phyloP scores from a whole-genome alignment of 2,888 invertebrate species.

The Elmis aenea region DNA sequence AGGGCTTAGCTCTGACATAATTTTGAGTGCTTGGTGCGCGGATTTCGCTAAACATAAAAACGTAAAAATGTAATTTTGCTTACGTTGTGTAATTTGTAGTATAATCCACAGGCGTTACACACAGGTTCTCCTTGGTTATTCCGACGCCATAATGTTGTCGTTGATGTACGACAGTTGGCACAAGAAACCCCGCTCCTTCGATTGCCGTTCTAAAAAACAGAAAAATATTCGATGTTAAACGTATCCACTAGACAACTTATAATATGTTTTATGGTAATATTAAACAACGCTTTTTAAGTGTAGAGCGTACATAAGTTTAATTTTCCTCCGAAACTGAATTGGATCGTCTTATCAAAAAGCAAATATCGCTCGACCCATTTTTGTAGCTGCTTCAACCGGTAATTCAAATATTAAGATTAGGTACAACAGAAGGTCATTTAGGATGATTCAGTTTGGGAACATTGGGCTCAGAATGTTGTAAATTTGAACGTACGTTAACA shows the following conservation, averaged over 20 bases:
- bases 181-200: conserved; percentile 77
- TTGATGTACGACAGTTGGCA: conserved; percentile 93
- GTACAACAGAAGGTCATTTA: too few species aligned
- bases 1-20: too few species aligned
- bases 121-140: conserved; percentile 98
- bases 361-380: conserved; percentile 19
- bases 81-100: conserved; percentile 79
- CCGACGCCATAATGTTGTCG: conserved; percentile 95
- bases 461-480: too few species aligned
- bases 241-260: too few species aligned
- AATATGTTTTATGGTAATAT: conserved; percentile 29
- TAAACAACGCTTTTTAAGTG: neutral
- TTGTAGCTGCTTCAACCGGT: conserved; percentile 13
- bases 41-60: too few species aligned
- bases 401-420: conserved; percentile 19
- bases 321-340: conserved; percentile 6
- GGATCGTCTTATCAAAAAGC: conserved; percentile 16
- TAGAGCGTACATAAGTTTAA: too few species aligned
- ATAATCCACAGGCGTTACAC: conserved; percentile 93
- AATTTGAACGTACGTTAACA: too few species aligned
- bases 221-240: too few species aligned
- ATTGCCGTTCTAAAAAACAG: conserved; percentile 53
- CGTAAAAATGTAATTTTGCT: too few species aligned
- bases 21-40: too few species aligned
- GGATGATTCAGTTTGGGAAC: too few species aligned